Evolutionary conservation across 2,797 vertebrate species (phyloP), one percentile per base, ranked within the genome.

Genomic region (Syngnathus rostellatus): DNA sequence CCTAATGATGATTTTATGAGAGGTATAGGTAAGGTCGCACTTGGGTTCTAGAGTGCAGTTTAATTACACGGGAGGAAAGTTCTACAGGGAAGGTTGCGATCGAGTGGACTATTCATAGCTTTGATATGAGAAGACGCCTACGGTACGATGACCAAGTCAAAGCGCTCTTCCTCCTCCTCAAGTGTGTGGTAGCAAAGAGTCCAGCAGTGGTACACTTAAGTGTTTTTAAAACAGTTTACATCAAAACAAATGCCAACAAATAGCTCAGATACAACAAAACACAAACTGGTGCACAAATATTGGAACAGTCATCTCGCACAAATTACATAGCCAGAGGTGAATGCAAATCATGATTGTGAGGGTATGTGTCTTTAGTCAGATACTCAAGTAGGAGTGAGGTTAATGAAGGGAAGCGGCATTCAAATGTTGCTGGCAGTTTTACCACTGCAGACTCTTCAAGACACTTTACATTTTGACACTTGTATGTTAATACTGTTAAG

Each of bases 71-170:
- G 55, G 23, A 55, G 5, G 6, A 31, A 55, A 25, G 11, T 55
- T 14, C 4, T 37, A 17, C 25, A 25, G 21, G n/a, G 50, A 53
- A n/a, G 19, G 50, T 53, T 57, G 25, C 14, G 14, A 57, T 17
- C 4, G 55, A 57, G 25, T 57, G 55, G 55, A 57, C 25, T 57
- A 57, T 57, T 57, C 55, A 37, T 57, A 57, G 55, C 25, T 57
- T 57, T 57, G 55, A 38, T 57, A 57, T 57, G 25, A 57, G 25
- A 57, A 37, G 25, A 17, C 6, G 55, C 55, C 55, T 31, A 57
- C 55, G 55, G 14, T 12, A 8, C 31, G 14, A 6, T 37, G 55
- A 57, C 55, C 55, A 31, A 8, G 31, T 17, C 55, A 16, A 37
- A 17, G 25, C 31, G 19, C 55, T 19, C 25, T 8, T 57, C 55